Percentiles rank a stretch among this genome's conserved stretches.
Evolutionary conservation across 2,113 vertebrate species (phyloP).

Genomic region (Toxotes jaculatrix): DNA sequence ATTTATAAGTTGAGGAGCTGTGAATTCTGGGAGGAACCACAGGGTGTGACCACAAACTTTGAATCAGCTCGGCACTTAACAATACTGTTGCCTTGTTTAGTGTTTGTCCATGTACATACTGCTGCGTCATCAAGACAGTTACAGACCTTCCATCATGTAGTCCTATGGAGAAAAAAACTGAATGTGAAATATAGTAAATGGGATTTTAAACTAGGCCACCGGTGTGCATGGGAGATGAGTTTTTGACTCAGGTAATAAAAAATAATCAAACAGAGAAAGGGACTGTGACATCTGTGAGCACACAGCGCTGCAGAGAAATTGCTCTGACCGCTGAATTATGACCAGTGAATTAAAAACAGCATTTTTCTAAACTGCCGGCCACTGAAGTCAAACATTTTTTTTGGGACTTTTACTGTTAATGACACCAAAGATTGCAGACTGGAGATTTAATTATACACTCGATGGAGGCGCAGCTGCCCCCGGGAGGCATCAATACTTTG

Average conservation of each 20-base stretch:
- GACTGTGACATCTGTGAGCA: neutral
- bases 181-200: neutral
- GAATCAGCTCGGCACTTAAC: neutral
- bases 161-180: neutral
- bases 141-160: neutral
- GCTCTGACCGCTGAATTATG: constrained; percentile 4
- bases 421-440: neutral
- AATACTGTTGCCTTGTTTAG: neutral
- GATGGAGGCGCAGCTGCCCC: neutral
- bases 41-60: neutral
- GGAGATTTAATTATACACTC: constrained; percentile 10
- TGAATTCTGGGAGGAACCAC: neutral
- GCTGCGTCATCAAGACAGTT: neutral
- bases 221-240: neutral
- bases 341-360: neutral
- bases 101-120: neutral
- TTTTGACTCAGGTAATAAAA: neutral
- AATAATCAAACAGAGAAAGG: neutral
- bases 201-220: neutral
- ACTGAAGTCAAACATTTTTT: constrained; percentile 7
- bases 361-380: neutral
- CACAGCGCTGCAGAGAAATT: constrained; percentile 8
- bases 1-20: neutral
- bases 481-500: neutral
- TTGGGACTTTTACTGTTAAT: neutral